Base-by-base conservation (phyloP, 2,888 invertebrate species). In the Seira ritae region DNA sequence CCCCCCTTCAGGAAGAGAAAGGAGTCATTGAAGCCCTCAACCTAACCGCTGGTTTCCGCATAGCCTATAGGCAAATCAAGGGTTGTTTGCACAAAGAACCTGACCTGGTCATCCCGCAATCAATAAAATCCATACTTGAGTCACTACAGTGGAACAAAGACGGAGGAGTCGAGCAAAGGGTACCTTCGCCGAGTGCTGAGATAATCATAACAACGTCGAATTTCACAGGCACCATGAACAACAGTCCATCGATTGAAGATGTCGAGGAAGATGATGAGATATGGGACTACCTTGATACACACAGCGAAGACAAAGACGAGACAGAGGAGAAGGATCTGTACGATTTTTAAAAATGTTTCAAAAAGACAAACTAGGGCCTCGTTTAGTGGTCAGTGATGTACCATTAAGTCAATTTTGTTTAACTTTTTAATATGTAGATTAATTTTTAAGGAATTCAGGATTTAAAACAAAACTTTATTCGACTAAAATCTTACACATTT, bases 261-360 rank as follows among this genome's bases (percentile, higher is more conserved):
- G 37, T 67, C 17, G n/a, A 62, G 2, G 86, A 87, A 15, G 86
- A 87, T 24, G 87, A 87, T 62, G 68, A 46, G 22, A 23, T 87
- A 2, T 89, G 89, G 89, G 88, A 89, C 22, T 88, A 88, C 72
- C 77, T 88, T 50, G 87, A 87, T 17, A 73, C 65, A 0, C 79
- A 85, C 6, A 72, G 20, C 15, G 85, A 85, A 12, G 68, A 84
- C 12, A 82, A 80, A 12, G 81, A 82, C 4, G 79, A 62, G 10
- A 42, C 42, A 6, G 84, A 87, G 2, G 84, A 87, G 37, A 87
- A 86, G 46, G 85, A 86, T 50, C 60, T 85, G 67, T 87, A 88
- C 62, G 85, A 88, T 81, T 88, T 86, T 80, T 86, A 76, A 65
- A n/a, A n/a, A n/a, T n/a, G 50, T n/a, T 46, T 46, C 12, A 46